Percentiles rank a stretch among this genome's conserved stretches.
These are phyloP conservation scores for Cynodonichthys magdalenae DNA, from an alignment of 2,797 vertebrate genomes.

Conservation along the genomic window DNA sequence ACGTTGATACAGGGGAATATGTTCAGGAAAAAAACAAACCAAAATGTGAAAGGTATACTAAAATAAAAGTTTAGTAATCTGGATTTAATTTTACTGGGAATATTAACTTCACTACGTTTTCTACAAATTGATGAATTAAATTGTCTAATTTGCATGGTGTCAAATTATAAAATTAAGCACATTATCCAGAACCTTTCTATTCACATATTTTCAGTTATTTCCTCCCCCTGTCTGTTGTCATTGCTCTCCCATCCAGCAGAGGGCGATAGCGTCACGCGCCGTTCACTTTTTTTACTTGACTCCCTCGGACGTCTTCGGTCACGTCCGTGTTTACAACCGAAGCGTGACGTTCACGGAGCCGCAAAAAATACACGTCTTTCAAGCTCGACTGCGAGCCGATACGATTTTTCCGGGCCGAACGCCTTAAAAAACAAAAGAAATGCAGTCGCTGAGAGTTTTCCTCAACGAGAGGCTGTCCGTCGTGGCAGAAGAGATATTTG, in stretches of 20 bases:
- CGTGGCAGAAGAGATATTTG: constrained; percentile 75
- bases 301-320: constrained; percentile 12
- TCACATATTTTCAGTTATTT: no score
- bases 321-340: constrained; percentile 75
- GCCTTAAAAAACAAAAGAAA: constrained; percentile 6
- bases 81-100: no score
- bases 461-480: constrained; percentile 66
- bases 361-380: constrained; percentile 27
- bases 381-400: not conserved
- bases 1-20: no score
- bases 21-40: no score
- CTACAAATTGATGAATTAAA: no score
- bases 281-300: not conserved
- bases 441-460: constrained; percentile 65
- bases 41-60: no score
- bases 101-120: no score
- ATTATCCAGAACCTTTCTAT: no score
- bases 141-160: no score
- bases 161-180: no score
- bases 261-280: constrained; percentile 14
- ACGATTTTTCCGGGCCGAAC: accelerated
- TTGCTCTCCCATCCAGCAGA: constrained; percentile 44
- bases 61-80: no score
- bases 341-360: constrained; percentile 69
- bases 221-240: no score